Conservation (phyloP, 2,113 vertebrate species). For the Lasiurus borealis region DNA sequence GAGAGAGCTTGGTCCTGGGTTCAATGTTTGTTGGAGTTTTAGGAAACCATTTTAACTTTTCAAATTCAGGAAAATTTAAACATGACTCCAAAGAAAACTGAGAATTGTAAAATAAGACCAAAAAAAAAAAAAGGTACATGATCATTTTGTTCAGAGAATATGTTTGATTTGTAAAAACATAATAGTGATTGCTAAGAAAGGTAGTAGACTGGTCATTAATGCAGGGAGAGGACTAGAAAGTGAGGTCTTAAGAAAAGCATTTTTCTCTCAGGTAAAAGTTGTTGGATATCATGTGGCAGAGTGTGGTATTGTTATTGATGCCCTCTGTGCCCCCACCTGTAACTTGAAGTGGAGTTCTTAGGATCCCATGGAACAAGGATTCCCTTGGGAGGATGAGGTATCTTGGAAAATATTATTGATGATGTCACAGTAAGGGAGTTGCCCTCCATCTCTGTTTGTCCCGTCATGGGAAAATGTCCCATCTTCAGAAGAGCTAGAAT, state of each 20-base stretch:
- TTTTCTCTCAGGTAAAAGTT: background rate
- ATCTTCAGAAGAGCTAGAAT: background rate
- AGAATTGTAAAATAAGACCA: slow-evolving; percentile 1
- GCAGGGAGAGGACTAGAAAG: background rate
- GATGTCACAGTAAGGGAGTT: background rate
- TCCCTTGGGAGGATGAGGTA: background rate
- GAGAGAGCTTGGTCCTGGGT: background rate
- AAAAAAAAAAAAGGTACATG: background rate
- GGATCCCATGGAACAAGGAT: background rate
- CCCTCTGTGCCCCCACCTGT: background rate
- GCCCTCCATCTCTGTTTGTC: background rate
- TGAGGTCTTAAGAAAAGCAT: background rate
- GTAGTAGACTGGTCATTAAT: background rate
- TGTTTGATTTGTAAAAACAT: background rate
- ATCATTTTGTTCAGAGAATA: slow-evolving; percentile 7
- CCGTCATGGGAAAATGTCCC: background rate
- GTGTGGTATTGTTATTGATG: background rate
- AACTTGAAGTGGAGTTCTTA: background rate
- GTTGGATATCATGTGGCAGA: background rate
- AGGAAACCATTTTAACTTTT: slow-evolving; percentile 7
- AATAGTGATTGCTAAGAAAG: background rate
- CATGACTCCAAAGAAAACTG: background rate
- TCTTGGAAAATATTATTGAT: background rate
- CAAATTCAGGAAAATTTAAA: background rate
- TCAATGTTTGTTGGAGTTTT: slow-evolving; percentile 12